Base-by-base conservation (phyloP, 2,888 invertebrate genomes). In the Megamerina dolium region DNA sequence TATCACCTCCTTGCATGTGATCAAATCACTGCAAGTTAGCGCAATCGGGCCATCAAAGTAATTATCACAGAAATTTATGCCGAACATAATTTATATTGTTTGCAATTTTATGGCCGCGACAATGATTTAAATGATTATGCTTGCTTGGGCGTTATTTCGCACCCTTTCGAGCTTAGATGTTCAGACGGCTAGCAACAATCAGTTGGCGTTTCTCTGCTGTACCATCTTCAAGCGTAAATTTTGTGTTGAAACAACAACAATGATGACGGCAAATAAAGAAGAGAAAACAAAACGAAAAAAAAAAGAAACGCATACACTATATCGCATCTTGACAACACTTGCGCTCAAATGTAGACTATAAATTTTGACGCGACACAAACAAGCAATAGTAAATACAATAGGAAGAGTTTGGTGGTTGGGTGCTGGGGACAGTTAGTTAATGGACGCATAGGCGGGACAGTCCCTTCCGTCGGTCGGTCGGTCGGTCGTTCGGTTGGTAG, bases 271-370 rank as follows among this genome's bases (percentile, higher is more conserved):
- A 27, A 29, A 29, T 20, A 31, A 31, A 12, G 19, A 29, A 38
- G 18, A 29, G 19, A 17, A 27, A 29, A 18, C 6, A n/a, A n/a
- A n/a, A n/a, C n/a, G n/a, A n/a, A n/a, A 31, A 18, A 30, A 29
- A 39, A 31, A 49, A 32, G 17, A 42, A 54, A 52, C 57, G 57
- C n/a, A n/a, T n/a, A n/a, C n/a, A n/a, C n/a, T n/a, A n/a, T n/a
- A n/a, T n/a, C 60, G 60, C 59, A 60, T 60, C 57, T 61, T 58
- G 57, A 49, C 55, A 61, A 55, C 60, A 61, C 59, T 61, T 57
- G 59, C 48, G 62, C 53, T 50, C 45, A 61, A 56, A 61, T 60
- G 62, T 62, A 59, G 60, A 59, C 61, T 61, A 60, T 61, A 60
- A 61, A 60, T 60, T 62, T 49, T 51, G 52, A 52, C 56, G 54